Evolutionary conservation across 2,888 invertebrate genomes (phyloP).

Genomic region (Cheilosia variabilis): DNA sequence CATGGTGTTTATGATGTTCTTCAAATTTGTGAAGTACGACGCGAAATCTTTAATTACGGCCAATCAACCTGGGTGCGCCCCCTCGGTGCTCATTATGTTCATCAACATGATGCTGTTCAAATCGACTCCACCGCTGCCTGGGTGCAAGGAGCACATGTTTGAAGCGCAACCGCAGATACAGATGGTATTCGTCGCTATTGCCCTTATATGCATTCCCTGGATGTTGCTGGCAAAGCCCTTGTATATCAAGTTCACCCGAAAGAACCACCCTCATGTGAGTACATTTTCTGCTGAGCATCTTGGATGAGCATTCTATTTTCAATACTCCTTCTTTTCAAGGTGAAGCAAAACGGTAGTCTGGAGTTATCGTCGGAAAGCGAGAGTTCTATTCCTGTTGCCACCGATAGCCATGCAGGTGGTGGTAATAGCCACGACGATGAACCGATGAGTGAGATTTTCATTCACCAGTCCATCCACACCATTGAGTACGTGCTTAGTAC

Average conservation of each 20-base stretch:
- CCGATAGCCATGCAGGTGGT: constrained; percentile 83
- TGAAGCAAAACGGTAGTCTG: constrained; percentile 86
- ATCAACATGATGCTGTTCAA: constrained; percentile 92
- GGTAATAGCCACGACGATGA: constrained; percentile 85
- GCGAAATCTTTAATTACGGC: constrained; percentile 82
- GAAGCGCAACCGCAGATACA: constrained; percentile 89
- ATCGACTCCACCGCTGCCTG: constrained; percentile 82
- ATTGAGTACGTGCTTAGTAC: constrained; percentile 98
- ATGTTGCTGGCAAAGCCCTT: constrained; percentile 97
- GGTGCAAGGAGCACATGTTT: constrained; percentile 88
- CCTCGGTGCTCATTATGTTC: constrained; percentile 90
- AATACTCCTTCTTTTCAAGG: constrained; percentile 72
- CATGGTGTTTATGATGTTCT: constrained; percentile 95
- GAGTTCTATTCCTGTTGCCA: constrained; percentile 77
- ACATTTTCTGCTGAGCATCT: not conserved
- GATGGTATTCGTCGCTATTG: constrained; percentile 90
- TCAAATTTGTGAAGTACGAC: constrained; percentile 93
- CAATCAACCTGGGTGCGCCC: constrained; percentile 86
- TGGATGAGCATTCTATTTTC: not conserved
- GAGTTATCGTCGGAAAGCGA: constrained; percentile 85
- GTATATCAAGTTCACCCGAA: constrained; percentile 85
- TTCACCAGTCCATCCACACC: constrained; percentile 97
- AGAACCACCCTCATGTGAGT: constrained; percentile 75
- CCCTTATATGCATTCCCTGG: constrained; percentile 94
- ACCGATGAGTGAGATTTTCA: constrained; percentile 93